Evolutionary conservation across 2,888 invertebrate genomes (phyloP).

Genomic region (Noctua pronuba): DNA sequence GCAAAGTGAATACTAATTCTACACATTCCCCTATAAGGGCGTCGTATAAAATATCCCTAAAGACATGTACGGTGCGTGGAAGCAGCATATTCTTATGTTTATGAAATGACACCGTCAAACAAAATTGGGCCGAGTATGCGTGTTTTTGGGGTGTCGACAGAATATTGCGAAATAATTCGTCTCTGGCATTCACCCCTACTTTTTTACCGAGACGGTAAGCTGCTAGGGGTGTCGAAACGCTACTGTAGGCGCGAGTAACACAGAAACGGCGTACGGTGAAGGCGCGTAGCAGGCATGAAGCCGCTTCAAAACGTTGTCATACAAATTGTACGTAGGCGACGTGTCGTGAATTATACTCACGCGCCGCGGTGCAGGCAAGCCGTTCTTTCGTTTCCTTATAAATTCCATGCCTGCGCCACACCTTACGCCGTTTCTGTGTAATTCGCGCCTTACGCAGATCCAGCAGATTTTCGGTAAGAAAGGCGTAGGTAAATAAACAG

Average conservation of each 20-base stretch:
- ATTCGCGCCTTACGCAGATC: slow-evolving; percentile 22
- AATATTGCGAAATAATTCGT: slow-evolving; percentile 32
- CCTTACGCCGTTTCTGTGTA: too few species aligned
- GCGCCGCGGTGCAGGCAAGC: too few species aligned
- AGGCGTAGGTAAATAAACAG: slow-evolving; percentile 31
- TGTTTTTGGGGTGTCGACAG: slow-evolving; percentile 15
- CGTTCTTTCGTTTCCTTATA: too few species aligned
- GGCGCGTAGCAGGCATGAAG: too few species aligned
- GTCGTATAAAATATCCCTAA: slow-evolving; percentile 38
- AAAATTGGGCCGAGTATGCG: slow-evolving; percentile 26
- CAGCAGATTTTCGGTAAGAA: slow-evolving; percentile 13
- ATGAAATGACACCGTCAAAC: slow-evolving; percentile 33
- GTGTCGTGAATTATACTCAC: too few species aligned
- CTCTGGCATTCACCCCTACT: not conserved
- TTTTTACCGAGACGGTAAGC: slow-evolving; percentile 18
- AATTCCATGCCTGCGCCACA: too few species aligned
- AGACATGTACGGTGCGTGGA: slow-evolving; percentile 31
- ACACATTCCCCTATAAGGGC: slow-evolving; percentile 27
- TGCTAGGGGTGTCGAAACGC: not conserved
- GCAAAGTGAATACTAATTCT: slow-evolving; percentile 65
- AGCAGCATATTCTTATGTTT: slow-evolving; percentile 37
- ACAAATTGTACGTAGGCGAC: too few species aligned
- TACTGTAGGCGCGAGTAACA: too few species aligned
- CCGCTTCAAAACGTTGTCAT: too few species aligned
- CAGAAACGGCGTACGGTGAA: too few species aligned